Evolutionary conservation across 1,140 invertebrate species (phyloP).

Genomic region (Drosophila malerkotliana): DNA sequence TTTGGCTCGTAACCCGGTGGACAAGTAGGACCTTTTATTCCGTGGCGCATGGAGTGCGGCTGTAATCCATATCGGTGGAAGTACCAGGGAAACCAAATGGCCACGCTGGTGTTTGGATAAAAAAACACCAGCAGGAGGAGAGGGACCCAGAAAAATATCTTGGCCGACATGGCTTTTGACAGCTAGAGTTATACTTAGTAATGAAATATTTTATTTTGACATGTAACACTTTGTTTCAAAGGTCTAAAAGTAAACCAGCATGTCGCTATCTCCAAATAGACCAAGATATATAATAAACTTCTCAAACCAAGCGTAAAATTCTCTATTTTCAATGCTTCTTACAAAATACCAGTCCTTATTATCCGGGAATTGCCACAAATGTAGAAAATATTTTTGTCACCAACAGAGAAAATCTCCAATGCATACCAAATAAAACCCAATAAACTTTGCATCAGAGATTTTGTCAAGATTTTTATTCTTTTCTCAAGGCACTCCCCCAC

Average conservation of each 20-base stretch:
- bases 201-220: neutral
- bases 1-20: conserved; percentile 58
- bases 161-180: conserved; percentile 26
- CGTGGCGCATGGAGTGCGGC: conserved; percentile 30
- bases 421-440: conserved; percentile 24
- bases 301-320: no score
- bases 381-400: neutral
- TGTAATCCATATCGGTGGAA: conserved; percentile 56
- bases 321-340: no score
- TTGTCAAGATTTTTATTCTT: conserved; percentile 8
- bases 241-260: no score
- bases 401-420: neutral
- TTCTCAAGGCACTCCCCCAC: neutral
- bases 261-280: no score
- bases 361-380: neutral
- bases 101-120: conserved; percentile 1
- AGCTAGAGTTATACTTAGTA: neutral
- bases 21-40: conserved; percentile 17
- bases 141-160: neutral
- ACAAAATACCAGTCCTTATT: neutral
- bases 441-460: conserved; percentile 27
- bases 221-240: neutral
- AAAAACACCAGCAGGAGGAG: conserved; percentile 20
- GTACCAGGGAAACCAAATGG: conserved; percentile 73
- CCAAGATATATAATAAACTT: no score